Conservation (phyloP, 2,113 vertebrate species). For the Campylorhamphus procurvoides region DNA sequence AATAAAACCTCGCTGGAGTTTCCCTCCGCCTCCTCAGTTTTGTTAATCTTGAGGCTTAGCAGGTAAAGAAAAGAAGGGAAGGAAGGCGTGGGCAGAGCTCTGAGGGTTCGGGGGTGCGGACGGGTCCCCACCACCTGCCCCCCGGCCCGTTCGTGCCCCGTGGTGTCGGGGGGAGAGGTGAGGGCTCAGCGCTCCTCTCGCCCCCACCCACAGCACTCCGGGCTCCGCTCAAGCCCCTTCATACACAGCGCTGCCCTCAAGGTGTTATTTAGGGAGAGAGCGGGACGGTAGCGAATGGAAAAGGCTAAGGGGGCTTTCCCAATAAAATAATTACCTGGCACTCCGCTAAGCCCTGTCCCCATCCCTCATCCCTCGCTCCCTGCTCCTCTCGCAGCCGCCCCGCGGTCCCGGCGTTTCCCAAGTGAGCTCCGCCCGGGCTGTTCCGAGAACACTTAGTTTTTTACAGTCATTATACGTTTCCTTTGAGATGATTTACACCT, state of each 20-base stretch:
- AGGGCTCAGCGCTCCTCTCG: not conserved
- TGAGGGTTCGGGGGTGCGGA: not conserved
- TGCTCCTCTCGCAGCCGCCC: not conserved
- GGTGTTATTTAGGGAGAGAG: not conserved
- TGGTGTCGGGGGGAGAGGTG: not conserved
- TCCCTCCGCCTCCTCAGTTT: not conserved
- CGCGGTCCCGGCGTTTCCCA: not conserved
- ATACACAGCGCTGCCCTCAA: not conserved
- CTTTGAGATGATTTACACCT: constrained; percentile 21
- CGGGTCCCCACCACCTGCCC: not conserved
- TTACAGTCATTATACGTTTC: constrained; percentile 20
- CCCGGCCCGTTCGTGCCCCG: fast-evolving
- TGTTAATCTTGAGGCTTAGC: not conserved
- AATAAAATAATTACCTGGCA: not conserved
- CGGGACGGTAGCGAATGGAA: not conserved
- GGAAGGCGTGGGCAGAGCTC: not conserved
- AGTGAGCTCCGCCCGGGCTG: not conserved
- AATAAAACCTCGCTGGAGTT: not conserved
- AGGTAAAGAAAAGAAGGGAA: not conserved
- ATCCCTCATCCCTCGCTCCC: not conserved
- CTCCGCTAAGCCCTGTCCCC: fast-evolving
- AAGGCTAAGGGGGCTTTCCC: not conserved
- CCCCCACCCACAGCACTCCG: not conserved
- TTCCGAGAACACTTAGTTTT: not conserved
- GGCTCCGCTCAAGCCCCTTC: fast-evolving